Base-by-base conservation (phyloP, 2,888 invertebrate genomes). In the Spicauda simplicius region DNA sequence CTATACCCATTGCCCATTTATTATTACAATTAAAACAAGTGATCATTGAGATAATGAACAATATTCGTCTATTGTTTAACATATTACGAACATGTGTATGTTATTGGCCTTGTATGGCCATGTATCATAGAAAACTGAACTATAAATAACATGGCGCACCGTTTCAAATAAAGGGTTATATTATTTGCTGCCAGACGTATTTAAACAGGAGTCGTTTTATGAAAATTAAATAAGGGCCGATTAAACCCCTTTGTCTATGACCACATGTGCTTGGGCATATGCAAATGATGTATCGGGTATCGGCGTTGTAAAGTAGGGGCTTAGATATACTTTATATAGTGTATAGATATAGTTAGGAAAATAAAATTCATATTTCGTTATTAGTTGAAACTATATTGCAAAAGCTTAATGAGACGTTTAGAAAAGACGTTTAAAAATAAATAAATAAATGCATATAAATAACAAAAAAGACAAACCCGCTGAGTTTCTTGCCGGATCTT, bases 151-250 rank as follows among this genome's bases (percentile, higher is more conserved):
- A 60, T 33, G 50, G 82, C 84, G 78, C 80, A 86, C 85, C 87
- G 87, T 88, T 90, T 83, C 79, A 87, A 25, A 25, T 25, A 86
- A 89, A 87, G 88, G 91, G 87, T 84, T 81, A 79, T 80, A 81
- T 84, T 88, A 90, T 88, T 88, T 83, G 79, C 75, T 83, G 77
- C 83, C 85, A 86, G 87, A 88, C 87, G 80, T 89, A 91, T 92
- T 91, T 90, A 89, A 90, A 85, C 81, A 81, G 86, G 85, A 84
- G 81, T 88, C 85, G 85, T 91, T 91, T 88, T 90, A 90, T 90
- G 88, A 91, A 92, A 93, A 92, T 92, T 92, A 90, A 91, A 92
- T 91, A 90, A 87, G 82, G 87, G 84, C 81, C 84, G 78, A 83
- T 86, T 84, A 81, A 81, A 83, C 84, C 90, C 91, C 88, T 85